Evolutionary conservation across 2,888 invertebrate species (phyloP).

Genomic region (Cryptus armator): DNA sequence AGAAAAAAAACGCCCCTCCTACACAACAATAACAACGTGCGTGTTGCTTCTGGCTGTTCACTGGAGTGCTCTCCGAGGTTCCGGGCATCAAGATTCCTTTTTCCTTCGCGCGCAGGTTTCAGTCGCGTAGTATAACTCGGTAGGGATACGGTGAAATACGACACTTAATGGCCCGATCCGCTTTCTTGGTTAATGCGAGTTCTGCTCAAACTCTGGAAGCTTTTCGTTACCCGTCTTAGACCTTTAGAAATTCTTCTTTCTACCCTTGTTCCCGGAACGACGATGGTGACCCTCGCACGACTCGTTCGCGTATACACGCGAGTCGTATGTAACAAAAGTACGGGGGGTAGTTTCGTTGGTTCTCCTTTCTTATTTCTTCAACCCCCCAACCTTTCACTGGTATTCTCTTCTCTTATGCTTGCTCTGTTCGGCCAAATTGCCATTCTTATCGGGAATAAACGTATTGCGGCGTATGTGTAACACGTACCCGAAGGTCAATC

Average conservation of each 20-base stretch:
- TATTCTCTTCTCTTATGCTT: conserved; percentile 42
- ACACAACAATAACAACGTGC: conserved; percentile 40
- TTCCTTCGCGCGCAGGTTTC: conserved; percentile 44
- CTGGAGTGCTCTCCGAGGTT: conserved; percentile 62
- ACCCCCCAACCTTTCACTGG: not conserved
- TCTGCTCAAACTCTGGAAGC: conserved; percentile 7
- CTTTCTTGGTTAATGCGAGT: conserved; percentile 66
- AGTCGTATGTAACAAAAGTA: conserved; percentile 37
- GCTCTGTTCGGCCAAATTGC: conserved; percentile 71
- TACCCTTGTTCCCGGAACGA: conserved; percentile 30
- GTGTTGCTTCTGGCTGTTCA: conserved; percentile 32
- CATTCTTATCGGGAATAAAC: conserved; percentile 74
- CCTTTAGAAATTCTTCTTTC: conserved; percentile 37
- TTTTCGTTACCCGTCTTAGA: conserved; percentile 14
- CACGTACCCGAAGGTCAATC: conserved; percentile 1
- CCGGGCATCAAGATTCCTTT: conserved; percentile 48
- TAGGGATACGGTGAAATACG: conserved; percentile 73
- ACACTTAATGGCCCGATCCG: conserved; percentile 78
- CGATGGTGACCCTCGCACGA: conserved; percentile 7
- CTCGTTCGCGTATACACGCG: conserved; percentile 18
- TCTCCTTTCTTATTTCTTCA: not conserved
- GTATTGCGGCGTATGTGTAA: conserved; percentile 65
- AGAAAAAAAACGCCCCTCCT: conserved; percentile 1
- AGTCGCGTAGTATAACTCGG: conserved; percentile 40
- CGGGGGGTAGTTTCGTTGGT: not conserved